Conservation (phyloP, 2,888 invertebrate genomes). For the Piscicola geometra region DNA sequence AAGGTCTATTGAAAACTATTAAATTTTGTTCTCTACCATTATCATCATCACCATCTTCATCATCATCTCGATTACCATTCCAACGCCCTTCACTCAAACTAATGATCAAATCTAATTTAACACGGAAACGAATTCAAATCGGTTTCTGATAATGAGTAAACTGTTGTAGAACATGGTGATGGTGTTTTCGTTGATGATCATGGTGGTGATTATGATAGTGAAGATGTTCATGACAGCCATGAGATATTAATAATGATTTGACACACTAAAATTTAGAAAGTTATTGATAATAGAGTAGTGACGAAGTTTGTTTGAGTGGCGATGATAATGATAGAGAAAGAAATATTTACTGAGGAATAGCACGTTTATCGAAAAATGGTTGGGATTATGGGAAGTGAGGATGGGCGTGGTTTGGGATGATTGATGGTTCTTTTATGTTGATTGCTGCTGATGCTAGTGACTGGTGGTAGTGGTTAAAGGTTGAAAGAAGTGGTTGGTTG, state of each 20-base stretch:
- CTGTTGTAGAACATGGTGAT: not conserved
- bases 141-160: not conserved
- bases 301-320: not conserved
- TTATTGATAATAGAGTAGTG: too few species aligned
- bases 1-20: not conserved
- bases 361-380: slow-evolving; percentile 5
- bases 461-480: too few species aligned
- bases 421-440: slow-evolving; percentile 18
- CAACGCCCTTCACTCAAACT: slow-evolving; percentile 8
- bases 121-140: slow-evolving; percentile 10
- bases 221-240: slow-evolving; percentile 12
- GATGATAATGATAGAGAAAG: not conserved
- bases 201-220: slow-evolving; percentile 5
- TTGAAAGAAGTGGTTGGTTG: too few species aligned
- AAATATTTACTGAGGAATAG: not conserved
- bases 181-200: not conserved
- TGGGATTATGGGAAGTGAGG: not conserved
- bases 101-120: slow-evolving; percentile 10
- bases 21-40: not conserved
- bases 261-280: too few species aligned
- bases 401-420: not conserved
- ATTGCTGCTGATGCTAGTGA: not conserved
- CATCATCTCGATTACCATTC: not conserved
- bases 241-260: too few species aligned
- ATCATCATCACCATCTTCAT: not conserved